These are phyloP conservation scores for Andrena bicolor DNA, from an alignment of 2,888 invertebrate species.

Conservation along the genomic window DNA sequence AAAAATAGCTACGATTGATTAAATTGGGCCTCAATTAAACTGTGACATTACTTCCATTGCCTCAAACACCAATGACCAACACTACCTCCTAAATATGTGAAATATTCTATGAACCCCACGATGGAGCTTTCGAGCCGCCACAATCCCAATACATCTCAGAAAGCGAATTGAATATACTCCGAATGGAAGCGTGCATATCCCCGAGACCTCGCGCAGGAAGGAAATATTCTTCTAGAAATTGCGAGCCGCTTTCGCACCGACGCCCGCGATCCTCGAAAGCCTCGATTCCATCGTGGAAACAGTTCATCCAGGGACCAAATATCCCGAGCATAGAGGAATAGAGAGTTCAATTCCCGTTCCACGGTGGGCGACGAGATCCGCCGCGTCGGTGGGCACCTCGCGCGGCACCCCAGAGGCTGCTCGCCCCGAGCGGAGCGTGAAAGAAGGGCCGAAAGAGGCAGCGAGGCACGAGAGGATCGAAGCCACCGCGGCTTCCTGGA, in stretches of 20 bases:
- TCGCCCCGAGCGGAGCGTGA: slow-evolving; percentile 3
- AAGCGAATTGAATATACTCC: slow-evolving; percentile 31
- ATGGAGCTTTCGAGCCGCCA: neutral
- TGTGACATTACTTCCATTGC: no score
- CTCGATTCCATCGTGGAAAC: neutral
- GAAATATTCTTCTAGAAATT: slow-evolving; percentile 32
- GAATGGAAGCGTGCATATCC: slow-evolving; percentile 20
- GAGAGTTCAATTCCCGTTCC: slow-evolving; percentile 39
- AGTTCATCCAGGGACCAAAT: slow-evolving; percentile 12
- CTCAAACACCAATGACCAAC: no score
- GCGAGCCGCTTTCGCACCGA: neutral
- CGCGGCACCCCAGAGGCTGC: slow-evolving; percentile 48
- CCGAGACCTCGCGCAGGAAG: neutral
- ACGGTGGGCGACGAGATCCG: slow-evolving; percentile 33
- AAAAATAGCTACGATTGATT: no score
- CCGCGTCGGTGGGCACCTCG: slow-evolving; percentile 5
- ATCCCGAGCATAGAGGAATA: neutral
- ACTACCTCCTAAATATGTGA: neutral
- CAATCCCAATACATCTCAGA: neutral
- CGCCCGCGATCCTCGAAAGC: neutral
- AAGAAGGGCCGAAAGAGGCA: neutral
- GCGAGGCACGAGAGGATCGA: neutral
- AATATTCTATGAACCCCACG: neutral
- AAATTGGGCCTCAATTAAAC: no score
- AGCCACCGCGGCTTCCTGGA: slow-evolving; percentile 61